These are phyloP conservation scores for Drosophila asahinai DNA, from an alignment of 1,140 invertebrate genomes.

Conservation along the genomic window DNA sequence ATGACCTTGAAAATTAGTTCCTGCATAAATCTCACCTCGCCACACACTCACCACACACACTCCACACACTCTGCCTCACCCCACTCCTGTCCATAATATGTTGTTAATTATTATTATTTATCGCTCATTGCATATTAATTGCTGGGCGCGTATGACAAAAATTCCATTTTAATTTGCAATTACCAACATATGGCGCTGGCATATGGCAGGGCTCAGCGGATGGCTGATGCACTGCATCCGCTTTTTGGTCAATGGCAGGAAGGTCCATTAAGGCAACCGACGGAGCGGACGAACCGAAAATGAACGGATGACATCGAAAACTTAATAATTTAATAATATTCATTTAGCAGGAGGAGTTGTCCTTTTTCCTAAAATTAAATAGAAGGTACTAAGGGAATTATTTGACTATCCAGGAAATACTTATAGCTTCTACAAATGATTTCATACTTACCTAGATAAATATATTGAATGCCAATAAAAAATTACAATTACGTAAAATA, in stretches of 20 bases:
- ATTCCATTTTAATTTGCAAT: slow-evolving; percentile 66
- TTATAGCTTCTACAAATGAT: too few species aligned
- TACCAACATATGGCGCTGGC: slow-evolving; percentile 45
- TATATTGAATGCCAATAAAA: too few species aligned
- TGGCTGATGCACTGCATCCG: slow-evolving; percentile 55
- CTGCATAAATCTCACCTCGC: slow-evolving; percentile 65
- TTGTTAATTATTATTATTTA: slow-evolving; percentile 74
- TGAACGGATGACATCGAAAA: too few species aligned
- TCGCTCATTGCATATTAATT: slow-evolving; percentile 74
- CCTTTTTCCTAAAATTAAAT: too few species aligned
- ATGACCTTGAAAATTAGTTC: slow-evolving; percentile 85
- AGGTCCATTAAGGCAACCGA: slow-evolving; percentile 50
- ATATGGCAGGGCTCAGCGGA: slow-evolving; percentile 46
- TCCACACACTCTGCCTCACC: not conserved
- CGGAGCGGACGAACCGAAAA: not conserved
- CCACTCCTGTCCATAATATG: slow-evolving; percentile 33
- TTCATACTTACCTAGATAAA: too few species aligned
- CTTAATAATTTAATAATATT: too few species aligned
- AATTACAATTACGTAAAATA: too few species aligned
- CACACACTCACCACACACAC: not conserved
- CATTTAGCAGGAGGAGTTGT: too few species aligned
- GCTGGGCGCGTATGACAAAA: slow-evolving; percentile 48
- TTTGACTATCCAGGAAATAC: too few species aligned
- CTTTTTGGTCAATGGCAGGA: slow-evolving; percentile 44
- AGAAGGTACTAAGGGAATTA: too few species aligned